These are phyloP conservation scores for Zootoca vivipara DNA, from an alignment of 2,113 vertebrate species.

Conservation along the genomic window DNA sequence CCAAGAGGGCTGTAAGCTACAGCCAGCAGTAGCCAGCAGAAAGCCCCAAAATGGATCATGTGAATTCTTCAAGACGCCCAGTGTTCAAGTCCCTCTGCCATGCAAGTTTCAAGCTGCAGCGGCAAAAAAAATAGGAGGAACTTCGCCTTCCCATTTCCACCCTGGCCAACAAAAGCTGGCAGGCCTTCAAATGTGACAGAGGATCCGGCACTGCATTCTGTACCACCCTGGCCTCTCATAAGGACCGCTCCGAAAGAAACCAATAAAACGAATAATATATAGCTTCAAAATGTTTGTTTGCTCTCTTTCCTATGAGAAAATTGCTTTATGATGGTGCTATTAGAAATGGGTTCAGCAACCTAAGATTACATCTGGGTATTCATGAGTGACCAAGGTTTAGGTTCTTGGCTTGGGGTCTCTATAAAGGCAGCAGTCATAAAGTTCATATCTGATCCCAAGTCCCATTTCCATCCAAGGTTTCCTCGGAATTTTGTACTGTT, in stretches of 20 bases:
- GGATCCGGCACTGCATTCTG: no score
- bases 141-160: no score
- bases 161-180: no score
- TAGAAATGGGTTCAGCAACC: background rate
- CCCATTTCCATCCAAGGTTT: background rate
- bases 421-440: conserved; percentile 2
- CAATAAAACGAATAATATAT: background rate
- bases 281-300: conserved; percentile 26
- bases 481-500: background rate
- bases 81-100: no score
- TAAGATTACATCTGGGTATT: background rate
- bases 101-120: no score
- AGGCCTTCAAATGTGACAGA: no score
- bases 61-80: no score
- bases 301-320: conserved; percentile 22
- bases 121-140: no score
- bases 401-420: conserved; percentile 16
- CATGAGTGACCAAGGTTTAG: conserved; percentile 16
- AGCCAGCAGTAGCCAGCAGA: no score
- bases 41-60: no score
- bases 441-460: conserved; percentile 3
- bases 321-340: background rate
- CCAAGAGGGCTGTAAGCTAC: no score
- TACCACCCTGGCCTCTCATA: no score
- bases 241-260: background rate